These are phyloP conservation scores for Elysia crispata DNA, from an alignment of 2,888 invertebrate species.

Conservation along the genomic window DNA sequence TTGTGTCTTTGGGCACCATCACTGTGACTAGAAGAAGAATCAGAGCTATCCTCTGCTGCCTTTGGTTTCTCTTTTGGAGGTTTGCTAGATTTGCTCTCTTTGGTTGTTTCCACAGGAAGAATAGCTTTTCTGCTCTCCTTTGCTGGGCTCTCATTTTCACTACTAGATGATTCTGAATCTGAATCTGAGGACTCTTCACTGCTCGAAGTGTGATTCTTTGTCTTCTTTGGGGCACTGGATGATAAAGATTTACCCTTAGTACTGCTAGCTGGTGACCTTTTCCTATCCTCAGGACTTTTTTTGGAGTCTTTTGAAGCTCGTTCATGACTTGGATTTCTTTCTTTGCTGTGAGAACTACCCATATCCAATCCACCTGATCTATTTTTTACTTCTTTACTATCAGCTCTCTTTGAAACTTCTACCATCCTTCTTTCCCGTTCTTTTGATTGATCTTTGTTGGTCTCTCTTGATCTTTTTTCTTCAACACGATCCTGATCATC, in stretches of 20 bases:
- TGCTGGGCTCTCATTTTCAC: background rate
- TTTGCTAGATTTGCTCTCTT: slow-evolving; percentile 23
- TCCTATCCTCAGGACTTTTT: too few species aligned
- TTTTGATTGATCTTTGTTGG: slow-evolving; percentile 4
- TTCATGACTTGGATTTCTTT: too few species aligned
- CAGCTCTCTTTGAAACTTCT: background rate
- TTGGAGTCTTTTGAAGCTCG: too few species aligned
- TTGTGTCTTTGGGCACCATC: too few species aligned
- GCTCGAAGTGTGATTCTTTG: slow-evolving; percentile 28
- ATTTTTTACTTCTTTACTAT: too few species aligned
- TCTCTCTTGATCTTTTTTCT: slow-evolving; percentile 16
- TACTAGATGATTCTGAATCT: background rate
- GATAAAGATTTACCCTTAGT: background rate
- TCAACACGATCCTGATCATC: slow-evolving; percentile 28
- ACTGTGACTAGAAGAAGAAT: too few species aligned
- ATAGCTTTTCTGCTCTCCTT: slow-evolving; percentile 3
- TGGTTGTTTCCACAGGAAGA: slow-evolving; percentile 2
- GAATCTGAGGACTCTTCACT: background rate
- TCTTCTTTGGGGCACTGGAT: background rate
- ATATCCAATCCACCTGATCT: too few species aligned
- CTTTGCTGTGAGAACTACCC: too few species aligned
- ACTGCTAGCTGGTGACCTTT: too few species aligned
- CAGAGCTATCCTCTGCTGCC: too few species aligned
- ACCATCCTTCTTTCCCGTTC: slow-evolving; percentile 18
- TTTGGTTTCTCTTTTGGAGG: background rate